Base-by-base conservation (phyloP, 2,888 invertebrate species). In the Drosophila heteroneura region DNA sequence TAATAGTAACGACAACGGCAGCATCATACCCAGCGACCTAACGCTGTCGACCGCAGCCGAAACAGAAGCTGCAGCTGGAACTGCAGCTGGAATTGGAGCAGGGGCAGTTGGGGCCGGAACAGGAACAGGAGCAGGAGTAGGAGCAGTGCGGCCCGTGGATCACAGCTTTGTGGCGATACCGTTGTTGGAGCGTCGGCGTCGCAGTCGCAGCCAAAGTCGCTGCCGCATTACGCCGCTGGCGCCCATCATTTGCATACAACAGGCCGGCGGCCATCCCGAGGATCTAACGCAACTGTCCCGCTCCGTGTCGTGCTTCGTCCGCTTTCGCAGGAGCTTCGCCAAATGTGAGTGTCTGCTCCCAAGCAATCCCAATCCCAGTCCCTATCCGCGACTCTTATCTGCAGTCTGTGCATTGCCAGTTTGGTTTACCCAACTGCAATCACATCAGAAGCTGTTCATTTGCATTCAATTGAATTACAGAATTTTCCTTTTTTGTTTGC, bases 231-330 rank as follows among this genome's bases (percentile, higher is more conserved):
- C 81, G 41, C 88, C 84, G 16, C 59, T 81, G 79, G 77, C 84
- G 51, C 85, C 83, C 47, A 83, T 83, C 22, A 85, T 82, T 79
- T 90, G 91, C 81, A 76, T 90, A 63, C 89, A 78, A 63, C 89
- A 80, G 53, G 76, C 72, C 67, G 82, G 74, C 32, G 61, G 74
- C 30, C 80, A 81, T 68, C 70, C 78, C 52, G 82, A 84, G 54
- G 70, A 90, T 26, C 71, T 83, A 3, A 77, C 70, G 9, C 84
- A 82, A 39, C 64, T 89, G 5, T 76, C 91, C 12, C 85, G 76
- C 28, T 75, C 82, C 52, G 77, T 69, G 16, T 90, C 92, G 66
- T 92, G 91, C 72, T 88, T 92, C 51, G 84, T 88, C 63, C 91
- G 92, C 22, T 75, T 92, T 63, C 91, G 92, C 64, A 77, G 81